Evolutionary conservation across 2,113 vertebrate genomes (phyloP).

Genomic region (Peucedramus taeniatus): DNA sequence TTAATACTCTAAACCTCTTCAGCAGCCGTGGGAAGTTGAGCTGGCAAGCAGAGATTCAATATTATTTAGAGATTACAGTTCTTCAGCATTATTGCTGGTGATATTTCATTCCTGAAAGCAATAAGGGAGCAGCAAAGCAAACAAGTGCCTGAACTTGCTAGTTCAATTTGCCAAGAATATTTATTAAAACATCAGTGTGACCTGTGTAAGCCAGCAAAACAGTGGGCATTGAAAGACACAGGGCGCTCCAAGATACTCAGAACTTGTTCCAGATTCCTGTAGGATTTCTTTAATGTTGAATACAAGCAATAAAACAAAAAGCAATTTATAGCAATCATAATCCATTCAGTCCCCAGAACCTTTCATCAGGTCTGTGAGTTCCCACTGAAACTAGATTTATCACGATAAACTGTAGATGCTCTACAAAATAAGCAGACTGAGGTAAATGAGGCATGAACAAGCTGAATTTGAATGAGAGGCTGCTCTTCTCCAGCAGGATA

Average conservation of each 20-base stretch:
- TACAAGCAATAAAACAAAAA: background rate
- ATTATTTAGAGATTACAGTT: background rate
- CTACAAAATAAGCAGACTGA: background rate
- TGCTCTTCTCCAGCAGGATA: background rate
- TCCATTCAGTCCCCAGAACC: background rate
- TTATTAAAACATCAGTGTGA: background rate
- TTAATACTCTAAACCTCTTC: conserved; percentile 1
- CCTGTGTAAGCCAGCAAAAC: background rate
- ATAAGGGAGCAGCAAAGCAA: background rate
- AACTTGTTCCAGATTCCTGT: background rate
- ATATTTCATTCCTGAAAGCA: conserved; percentile 16
- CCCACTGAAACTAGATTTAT: background rate
- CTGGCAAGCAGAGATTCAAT: background rate
- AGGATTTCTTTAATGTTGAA: background rate
- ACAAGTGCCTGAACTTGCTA: background rate
- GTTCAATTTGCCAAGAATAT: background rate
- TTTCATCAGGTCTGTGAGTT: background rate
- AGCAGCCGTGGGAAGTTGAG: background rate
- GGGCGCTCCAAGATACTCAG: background rate
- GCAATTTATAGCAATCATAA: background rate
- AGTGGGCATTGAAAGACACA: background rate
- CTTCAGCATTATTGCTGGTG: background rate
- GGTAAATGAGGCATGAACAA: background rate
- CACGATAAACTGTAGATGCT: background rate
- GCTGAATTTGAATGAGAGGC: background rate